These are phyloP conservation scores for Byasa hedistus DNA, from an alignment of 2,888 invertebrate species.

Conservation along the genomic window DNA sequence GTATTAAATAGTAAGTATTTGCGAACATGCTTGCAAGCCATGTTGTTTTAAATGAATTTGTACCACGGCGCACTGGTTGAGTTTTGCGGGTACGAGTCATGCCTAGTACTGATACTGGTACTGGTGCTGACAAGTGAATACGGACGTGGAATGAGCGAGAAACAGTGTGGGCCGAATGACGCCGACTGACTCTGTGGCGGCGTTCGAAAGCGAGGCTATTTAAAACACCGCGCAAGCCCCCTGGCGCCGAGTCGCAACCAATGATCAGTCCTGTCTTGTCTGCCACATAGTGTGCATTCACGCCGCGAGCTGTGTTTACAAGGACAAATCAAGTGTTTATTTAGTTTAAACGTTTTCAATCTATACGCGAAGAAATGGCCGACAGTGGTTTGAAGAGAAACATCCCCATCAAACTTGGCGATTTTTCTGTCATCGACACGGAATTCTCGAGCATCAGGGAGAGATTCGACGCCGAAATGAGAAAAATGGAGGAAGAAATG, in stretches of 20 bases:
- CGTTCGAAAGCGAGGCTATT: conserved; percentile 77
- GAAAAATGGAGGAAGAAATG: conserved; percentile 99
- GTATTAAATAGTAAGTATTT: too few relatives aligned
- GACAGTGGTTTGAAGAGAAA: conserved; percentile 91
- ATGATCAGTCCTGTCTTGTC: conserved; percentile 78
- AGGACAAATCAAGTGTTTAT: conserved; percentile 72
- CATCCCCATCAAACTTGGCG: conserved; percentile 95
- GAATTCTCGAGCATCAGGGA: conserved; percentile 98
- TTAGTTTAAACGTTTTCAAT: conserved; percentile 65
- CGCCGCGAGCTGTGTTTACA: conserved; percentile 72
- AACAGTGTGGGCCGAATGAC: conserved; percentile 75
- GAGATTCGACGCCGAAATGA: conserved; percentile 97
- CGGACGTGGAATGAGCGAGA: conserved; percentile 76
- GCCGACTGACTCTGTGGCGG: conserved; percentile 62
- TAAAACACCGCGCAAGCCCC: conserved; percentile 80
- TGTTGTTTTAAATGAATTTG: too few relatives aligned
- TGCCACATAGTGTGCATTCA: conserved; percentile 66
- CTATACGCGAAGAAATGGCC: conserved; percentile 82
- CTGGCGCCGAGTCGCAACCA: conserved; percentile 77
- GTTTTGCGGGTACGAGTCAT: too few relatives aligned
- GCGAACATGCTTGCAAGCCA: too few relatives aligned
- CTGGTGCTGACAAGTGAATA: not conserved
- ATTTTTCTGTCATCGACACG: conserved; percentile 96
- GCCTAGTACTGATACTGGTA: too few relatives aligned
- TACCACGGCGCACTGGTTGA: too few relatives aligned